Conservation (phyloP, 37 sponge, comb jelly and placozoan genomes). For the Trichoplax adhaerens region DNA sequence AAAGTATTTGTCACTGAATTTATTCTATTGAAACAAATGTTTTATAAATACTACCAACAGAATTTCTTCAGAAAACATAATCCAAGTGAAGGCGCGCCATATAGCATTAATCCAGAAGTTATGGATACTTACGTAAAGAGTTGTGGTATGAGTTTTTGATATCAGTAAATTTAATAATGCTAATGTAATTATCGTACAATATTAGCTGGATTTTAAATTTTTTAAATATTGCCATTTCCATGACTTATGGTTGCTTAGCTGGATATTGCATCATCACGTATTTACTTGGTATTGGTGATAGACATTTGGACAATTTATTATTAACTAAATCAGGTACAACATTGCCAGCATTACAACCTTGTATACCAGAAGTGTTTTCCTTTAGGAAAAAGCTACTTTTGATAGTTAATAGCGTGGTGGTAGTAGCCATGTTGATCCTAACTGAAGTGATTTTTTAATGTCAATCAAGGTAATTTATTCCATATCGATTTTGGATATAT, state of each 20-base stretch:
- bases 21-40: neutral
- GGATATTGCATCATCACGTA: conserved; percentile 97
- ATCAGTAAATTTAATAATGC: no score
- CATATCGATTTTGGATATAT: conserved; percentile 99
- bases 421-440: neutral
- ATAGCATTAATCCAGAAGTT: conserved; percentile 63
- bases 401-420: neutral
- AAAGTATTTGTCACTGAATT: conserved; percentile 2
- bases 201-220: no score
- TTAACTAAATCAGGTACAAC: conserved; percentile 58
- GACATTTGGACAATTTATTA: conserved; percentile 92
- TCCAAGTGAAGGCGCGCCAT: conserved; percentile 27
- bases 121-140: conserved; percentile 97
- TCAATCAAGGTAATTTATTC: conserved; percentile 31
- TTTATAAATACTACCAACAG: conserved; percentile 12
- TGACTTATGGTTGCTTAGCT: conserved; percentile 16
- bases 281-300: conserved; percentile 83
- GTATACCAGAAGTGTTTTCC: neutral
- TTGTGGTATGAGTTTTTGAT: conserved; percentile 47
- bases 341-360: neutral
- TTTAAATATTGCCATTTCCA: no score
- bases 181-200: no score
- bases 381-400: neutral
- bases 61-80: conserved; percentile 35
- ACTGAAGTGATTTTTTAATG: neutral